Conservation (phyloP, 2,888 invertebrate species). For the Pollenia amentaria region DNA sequence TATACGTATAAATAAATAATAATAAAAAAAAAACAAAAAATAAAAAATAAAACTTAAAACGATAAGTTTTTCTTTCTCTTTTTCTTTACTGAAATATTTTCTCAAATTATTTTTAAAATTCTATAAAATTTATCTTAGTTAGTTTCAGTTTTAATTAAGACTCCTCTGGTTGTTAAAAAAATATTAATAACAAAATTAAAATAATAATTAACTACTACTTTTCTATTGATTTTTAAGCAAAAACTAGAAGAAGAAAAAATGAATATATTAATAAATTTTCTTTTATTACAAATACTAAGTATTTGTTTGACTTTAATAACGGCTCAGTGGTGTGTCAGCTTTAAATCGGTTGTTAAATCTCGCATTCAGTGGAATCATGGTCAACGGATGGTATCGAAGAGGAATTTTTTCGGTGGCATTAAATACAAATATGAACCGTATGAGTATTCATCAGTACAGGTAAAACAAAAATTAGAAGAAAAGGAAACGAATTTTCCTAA, state of each 20-base stretch:
- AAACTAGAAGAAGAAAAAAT: conserved; percentile 8
- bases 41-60: not conserved
- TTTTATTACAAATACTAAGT: conserved; percentile 4
- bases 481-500: not conserved
- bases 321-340: conserved; percentile 57
- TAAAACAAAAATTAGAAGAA: conserved; percentile 25
- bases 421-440: conserved; percentile 68
- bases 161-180: conserved; percentile 27
- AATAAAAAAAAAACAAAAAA: conserved; percentile 25
- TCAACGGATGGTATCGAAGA: conserved; percentile 40
- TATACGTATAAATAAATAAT: not conserved
- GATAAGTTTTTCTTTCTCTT: conserved; percentile 50
- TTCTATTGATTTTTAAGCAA: too few species aligned
- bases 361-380: conserved; percentile 56
- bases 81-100: conserved; percentile 19
- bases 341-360: conserved; percentile 36
- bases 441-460: conserved; percentile 59
- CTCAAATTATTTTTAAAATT: conserved; percentile 34
- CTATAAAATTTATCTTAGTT: conserved; percentile 23
- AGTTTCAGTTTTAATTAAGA: conserved; percentile 34
- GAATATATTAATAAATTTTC: conserved; percentile 1
- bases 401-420: conserved; percentile 46
- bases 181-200: not conserved
- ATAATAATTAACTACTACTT: not conserved
- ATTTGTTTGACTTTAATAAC: not conserved